Base-by-base conservation (phyloP, 2,113 vertebrate genomes). In the Pyxicephalus adspersus region DNA sequence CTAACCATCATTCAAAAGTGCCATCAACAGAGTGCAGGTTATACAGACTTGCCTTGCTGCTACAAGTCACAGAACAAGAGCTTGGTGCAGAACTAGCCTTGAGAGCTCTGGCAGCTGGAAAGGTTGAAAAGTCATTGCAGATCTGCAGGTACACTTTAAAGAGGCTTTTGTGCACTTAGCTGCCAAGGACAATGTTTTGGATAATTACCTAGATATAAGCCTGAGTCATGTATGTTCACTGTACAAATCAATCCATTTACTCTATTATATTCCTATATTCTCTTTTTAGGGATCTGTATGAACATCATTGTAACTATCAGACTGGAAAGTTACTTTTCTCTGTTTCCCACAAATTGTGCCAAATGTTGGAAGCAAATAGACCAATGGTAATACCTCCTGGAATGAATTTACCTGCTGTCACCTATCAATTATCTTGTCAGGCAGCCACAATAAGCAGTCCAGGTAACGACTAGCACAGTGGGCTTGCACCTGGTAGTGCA, bases 381-480 rank as follows among this genome's bases (percentile, higher is more conserved):
- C 94, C 93, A 8, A 90, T 96, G 93, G 87, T 94, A 55, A 81
- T 87, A 11, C 94, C 95, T 2, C 75, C 86, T 2, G 92, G 88
- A 25, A 83, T 92, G 5, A 92, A 95, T 64, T 88, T 99, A 1
- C 95, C 97, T 28, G 91, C 91, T 0, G 89, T 93, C 77, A 93
- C 96, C 78, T 90, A 97, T 19, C 72, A 89, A 28, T 88, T 99
- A 71, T 95, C 96, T 2, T 95, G 94, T 86, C 95, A 95, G 55
- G 96, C 97, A 71, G 90, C 92, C 76, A 94, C 95, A 4, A 75
- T 96, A 68, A 98, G 98, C 85, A 92, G 95, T 76, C 87, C 93
- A 85, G 96, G 98, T 99, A 90, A 90, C 66, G 23, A 57, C 19
- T 28, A 51, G 26, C 17, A 17, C 34, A 13, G 11, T 45, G 38